Evolutionary conservation across 2,113 vertebrate species (phyloP).

Genomic region (Oxyruncus cristatus): DNA sequence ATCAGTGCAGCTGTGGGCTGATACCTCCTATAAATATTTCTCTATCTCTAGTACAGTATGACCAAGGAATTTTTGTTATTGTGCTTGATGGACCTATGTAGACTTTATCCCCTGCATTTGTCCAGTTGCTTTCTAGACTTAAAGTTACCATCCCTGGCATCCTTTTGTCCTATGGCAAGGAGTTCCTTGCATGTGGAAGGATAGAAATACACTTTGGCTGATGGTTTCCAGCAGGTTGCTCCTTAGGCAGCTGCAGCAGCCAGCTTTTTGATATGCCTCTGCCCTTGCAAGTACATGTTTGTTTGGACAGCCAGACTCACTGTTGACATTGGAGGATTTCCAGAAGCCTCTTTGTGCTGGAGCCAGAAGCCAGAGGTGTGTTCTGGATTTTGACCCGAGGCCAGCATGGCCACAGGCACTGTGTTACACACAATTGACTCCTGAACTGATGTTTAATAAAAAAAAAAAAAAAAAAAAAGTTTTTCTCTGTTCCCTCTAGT

Average conservation of each 20-base stretch:
- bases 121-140: not conserved
- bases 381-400: not conserved
- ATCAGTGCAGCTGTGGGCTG: not conserved
- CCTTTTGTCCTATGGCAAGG: not conserved
- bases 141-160: not conserved
- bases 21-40: not conserved
- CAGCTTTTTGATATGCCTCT: not conserved
- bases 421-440: not conserved
- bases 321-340: not conserved
- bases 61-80: not conserved
- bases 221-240: not conserved
- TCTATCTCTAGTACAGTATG: not conserved
- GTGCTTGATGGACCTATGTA: not conserved
- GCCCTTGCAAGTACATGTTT: not conserved
- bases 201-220: not conserved
- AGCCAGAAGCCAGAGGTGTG: not conserved
- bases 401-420: not conserved
- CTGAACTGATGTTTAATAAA: not conserved
- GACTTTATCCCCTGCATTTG: not conserved
- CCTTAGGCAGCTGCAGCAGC: not conserved
- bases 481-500: not conserved
- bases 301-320: not conserved
- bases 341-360: not conserved
- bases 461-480: not conserved
- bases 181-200: not conserved